phyloP scores from a whole-genome alignment of 2,797 vertebrate genomes.

The Anguilla pacifica region DNA sequence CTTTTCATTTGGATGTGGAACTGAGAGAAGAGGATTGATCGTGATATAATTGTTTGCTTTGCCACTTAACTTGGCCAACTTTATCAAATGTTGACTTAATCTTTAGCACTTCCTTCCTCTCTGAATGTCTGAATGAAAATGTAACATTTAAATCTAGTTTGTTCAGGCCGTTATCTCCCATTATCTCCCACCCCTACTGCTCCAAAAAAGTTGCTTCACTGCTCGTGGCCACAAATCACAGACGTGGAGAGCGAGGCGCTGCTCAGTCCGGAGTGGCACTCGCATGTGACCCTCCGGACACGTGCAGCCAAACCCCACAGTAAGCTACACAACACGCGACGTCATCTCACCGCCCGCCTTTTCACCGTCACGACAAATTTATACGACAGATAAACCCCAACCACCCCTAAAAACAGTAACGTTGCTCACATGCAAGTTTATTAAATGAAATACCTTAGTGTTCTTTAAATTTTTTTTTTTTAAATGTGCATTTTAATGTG shows the following conservation, averaged over 20 bases:
- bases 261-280: neutral
- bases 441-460: neutral
- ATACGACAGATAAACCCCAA: neutral
- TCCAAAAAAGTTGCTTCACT: neutral
- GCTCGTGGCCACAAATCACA: neutral
- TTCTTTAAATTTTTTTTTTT: neutral
- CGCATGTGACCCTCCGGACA: constrained; percentile 12
- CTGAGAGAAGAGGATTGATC: neutral
- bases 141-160: neutral
- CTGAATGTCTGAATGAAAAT: neutral
- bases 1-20: neutral
- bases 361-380: neutral
- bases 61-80: neutral
- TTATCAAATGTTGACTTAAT: neutral
- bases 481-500: neutral
- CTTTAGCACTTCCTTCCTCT: neutral
- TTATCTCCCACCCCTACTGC: neutral
- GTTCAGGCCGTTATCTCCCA: neutral
- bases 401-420: neutral
- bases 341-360: neutral
- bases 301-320: constrained; percentile 17
- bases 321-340: neutral
- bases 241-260: neutral
- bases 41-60: neutral
- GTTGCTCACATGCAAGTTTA: neutral